Conservation (phyloP, 2,797 vertebrate species). For the Liasis olivaceus region DNA sequence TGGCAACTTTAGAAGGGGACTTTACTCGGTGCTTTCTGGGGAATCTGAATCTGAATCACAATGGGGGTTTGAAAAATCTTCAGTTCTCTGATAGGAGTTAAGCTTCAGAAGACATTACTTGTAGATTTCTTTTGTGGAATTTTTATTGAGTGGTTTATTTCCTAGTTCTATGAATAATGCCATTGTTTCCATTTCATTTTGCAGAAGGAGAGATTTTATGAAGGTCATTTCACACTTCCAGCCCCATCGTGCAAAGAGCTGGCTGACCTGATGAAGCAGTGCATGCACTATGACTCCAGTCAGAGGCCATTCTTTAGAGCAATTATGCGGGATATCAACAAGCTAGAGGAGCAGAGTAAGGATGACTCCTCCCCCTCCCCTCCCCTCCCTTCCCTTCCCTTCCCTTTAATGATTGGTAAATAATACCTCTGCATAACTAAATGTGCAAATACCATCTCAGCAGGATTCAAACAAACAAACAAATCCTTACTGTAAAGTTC, state of each 20-base stretch:
- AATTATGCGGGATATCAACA: conserved; percentile 94
- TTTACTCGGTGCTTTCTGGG: neutral
- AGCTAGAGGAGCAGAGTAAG: conserved; percentile 88
- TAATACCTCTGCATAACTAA: neutral
- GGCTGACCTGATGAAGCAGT: conserved; percentile 93
- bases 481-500: neutral
- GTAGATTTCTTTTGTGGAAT: neutral
- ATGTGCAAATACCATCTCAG: neutral
- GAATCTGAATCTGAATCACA: neutral
- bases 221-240: conserved; percentile 84
- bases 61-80: neutral
- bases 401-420: neutral
- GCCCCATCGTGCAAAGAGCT: conserved; percentile 91
- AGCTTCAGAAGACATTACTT: neutral
- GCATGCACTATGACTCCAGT: conserved; percentile 96
- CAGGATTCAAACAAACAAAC: neutral
- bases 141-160: neutral
- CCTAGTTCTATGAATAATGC: neutral
- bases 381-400: rapidly evolving
- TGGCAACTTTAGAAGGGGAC: neutral
- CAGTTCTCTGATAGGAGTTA: neutral
- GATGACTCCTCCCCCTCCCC: neutral
- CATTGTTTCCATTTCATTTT: conserved; percentile 21
- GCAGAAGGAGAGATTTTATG: conserved; percentile 96
- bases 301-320: conserved; percentile 97